Percentiles rank a stretch among this genome's conserved stretches.
Evolutionary conservation across 2,888 invertebrate genomes (phyloP).

Genomic region (Pseudococcus jackbeardsleyi): DNA sequence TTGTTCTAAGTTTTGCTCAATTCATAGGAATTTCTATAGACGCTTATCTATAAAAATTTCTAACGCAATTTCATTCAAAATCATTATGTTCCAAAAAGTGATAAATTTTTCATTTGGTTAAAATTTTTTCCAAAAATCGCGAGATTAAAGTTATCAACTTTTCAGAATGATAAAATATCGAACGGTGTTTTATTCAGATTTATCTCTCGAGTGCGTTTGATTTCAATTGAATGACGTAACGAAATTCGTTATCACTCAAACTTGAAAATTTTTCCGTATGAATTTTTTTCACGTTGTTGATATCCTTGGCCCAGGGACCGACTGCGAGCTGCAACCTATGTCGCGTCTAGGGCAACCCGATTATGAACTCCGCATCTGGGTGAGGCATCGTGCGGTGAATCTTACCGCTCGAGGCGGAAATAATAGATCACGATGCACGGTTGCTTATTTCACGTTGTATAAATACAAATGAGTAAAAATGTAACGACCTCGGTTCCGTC

Average conservation of each 20-base stretch:
- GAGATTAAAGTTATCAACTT: no score
- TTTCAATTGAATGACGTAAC: no score
- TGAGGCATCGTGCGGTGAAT: neutral
- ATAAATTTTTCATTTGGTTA: no score
- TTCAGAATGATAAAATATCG: no score
- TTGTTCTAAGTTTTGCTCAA: no score
- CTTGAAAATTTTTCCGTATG: neutral
- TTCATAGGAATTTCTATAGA: no score
- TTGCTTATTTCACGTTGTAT: neutral
- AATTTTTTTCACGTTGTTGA: neutral
- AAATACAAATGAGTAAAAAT: neutral
- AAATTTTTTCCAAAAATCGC: no score
- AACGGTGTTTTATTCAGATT: no score
- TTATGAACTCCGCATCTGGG: neutral
- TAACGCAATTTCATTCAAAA: no score
- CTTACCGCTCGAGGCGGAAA: neutral
- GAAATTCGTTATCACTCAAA: neutral
- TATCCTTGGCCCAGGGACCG: conserved; percentile 13
- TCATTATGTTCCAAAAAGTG: no score
- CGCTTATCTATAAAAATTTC: no score
- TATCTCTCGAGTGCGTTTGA: no score
- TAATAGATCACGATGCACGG: conserved; percentile 15
- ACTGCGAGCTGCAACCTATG: neutral
- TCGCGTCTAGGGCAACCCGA: neutral
- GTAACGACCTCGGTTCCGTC: neutral